Base-by-base conservation (phyloP, 2,797 vertebrate genomes). In the Oreochromis grahami region DNA sequence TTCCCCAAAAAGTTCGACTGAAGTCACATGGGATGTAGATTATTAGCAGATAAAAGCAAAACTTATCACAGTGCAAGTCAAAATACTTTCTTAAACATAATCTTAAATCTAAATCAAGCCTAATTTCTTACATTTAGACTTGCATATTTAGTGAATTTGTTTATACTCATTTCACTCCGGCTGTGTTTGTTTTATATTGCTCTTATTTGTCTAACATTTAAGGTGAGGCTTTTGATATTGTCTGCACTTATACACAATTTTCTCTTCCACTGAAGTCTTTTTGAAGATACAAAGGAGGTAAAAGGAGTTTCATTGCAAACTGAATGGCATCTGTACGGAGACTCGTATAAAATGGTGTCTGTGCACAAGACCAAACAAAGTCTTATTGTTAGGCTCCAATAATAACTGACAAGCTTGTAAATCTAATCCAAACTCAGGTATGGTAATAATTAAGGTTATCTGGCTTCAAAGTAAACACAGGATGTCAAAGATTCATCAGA, bases 281-380 rank as follows among this genome's bases (percentile, higher is more conserved):
- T 74, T 43, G 38, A 70, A 52, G 81, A 85, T 24, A 29, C 7
- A 52, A 12, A 80, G 36, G 36, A 9, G 4, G 24, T 53, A 70
- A 70, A 70, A 70, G 9, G 38, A 70, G 5, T 76, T 87, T 51
- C 19, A 41, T 10, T 17, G 26, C 52, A 4, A 8, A 51, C 55
- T 24, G 45, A 76, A 19, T 15, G 32, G 10, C 5, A 24, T 41
- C 32, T 19, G 6, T 53, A 17, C 17, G 60, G 36, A 6, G 60
- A 68, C 36, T 55, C 3, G 51, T 56, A 14, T 58, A 3, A 15
- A 78, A n/a, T 2, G n/a, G 45, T 80, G 24, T 48, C 14, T 45
- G 24, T 26, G 9, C 24, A 7, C 9, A 7, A 48, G 24, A 48
- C 41, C 68, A 70, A 45, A 70, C 0, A 45, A 45, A 43, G 65